These are phyloP conservation scores for Endomychus coccineus DNA, from an alignment of 2,888 invertebrate genomes.

Conservation along the genomic window DNA sequence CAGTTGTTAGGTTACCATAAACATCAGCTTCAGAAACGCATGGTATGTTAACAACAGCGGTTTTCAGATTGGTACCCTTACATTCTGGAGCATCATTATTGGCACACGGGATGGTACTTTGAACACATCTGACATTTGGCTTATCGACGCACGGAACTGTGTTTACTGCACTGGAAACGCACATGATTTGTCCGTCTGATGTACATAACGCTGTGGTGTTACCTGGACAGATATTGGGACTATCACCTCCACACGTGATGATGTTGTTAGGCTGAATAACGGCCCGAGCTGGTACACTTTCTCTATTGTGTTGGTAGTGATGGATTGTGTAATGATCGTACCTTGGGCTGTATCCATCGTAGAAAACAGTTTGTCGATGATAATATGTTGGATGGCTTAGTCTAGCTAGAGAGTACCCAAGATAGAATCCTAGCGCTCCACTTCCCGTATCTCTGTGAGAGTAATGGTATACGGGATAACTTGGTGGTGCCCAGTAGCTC, in stretches of 20 bases:
- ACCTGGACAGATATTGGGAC: constrained; percentile 35
- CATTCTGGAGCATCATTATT: constrained; percentile 34
- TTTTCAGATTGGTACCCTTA: constrained; percentile 24
- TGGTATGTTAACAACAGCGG: constrained; percentile 31
- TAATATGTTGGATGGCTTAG: constrained; percentile 32
- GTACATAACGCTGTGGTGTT: constrained; percentile 39
- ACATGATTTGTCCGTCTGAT: constrained; percentile 39
- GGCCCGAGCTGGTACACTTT: constrained; percentile 29
- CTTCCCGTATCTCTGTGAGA: constrained; percentile 29
- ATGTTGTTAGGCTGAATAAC: constrained; percentile 36
- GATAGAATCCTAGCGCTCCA: constrained; percentile 32
- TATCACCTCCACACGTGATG: constrained; percentile 35
- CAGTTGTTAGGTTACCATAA: constrained; percentile 27
- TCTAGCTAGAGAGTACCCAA: constrained; percentile 32
- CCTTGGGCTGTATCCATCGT: constrained; percentile 29
- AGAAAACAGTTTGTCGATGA: constrained; percentile 19
- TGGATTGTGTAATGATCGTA: constrained; percentile 38
- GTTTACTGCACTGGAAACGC: constrained; percentile 35
- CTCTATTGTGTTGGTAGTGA: constrained; percentile 38
- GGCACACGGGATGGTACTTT: constrained; percentile 34
- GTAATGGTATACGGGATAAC: constrained; percentile 29
- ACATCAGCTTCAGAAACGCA: constrained; percentile 35
- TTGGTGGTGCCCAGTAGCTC: constrained; percentile 18
- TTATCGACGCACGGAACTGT: constrained; percentile 35
- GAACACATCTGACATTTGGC: constrained; percentile 31